Conservation (phyloP, 2,113 vertebrate genomes). For the Calyptommatus sinebrachiatus region DNA sequence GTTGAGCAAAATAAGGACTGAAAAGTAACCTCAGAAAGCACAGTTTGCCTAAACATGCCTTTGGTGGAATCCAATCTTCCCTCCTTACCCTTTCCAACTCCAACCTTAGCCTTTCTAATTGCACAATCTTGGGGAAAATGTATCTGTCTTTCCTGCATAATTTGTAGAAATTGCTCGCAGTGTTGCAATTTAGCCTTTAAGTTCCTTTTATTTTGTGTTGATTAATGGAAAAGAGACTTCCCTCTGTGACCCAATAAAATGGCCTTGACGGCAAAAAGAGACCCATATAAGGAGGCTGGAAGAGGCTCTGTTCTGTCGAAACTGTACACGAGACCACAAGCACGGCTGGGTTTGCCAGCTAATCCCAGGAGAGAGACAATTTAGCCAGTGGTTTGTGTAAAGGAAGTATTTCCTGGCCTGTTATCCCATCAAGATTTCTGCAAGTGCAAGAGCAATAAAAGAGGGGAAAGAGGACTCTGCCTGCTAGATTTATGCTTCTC, state of each 20-base stretch:
- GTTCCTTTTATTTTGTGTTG: constrained; percentile 37
- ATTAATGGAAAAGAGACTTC: constrained; percentile 39
- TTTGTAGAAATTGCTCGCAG: constrained; percentile 1
- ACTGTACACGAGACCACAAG: constrained; percentile 20
- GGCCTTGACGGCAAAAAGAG: not conserved
- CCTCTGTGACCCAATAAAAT: not conserved
- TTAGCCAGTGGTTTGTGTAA: constrained; percentile 31
- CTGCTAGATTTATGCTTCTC: constrained; percentile 6
- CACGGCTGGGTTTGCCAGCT: constrained; percentile 19
- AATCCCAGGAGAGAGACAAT: constrained; percentile 30
- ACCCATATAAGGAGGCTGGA: constrained; percentile 24
- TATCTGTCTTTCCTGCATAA: constrained; percentile 29
- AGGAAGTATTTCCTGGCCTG: constrained; percentile 42
- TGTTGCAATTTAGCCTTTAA: constrained; percentile 40
- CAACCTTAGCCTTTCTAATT: constrained; percentile 15
- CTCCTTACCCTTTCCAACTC: not conserved
- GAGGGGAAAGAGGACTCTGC: not conserved
- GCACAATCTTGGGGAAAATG: constrained; percentile 25
- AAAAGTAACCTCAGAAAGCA: constrained; percentile 5
- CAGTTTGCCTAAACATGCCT: constrained; percentile 16
- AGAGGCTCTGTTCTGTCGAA: not conserved
- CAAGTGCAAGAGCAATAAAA: not conserved
- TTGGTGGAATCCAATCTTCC: constrained; percentile 13
- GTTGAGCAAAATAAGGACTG: constrained; percentile 6
- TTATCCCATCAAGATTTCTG: constrained; percentile 31